Percentiles rank a stretch among this genome's conserved stretches.
Conservation (phyloP, 2,888 invertebrate genomes). For the Cephus spinipes region DNA sequence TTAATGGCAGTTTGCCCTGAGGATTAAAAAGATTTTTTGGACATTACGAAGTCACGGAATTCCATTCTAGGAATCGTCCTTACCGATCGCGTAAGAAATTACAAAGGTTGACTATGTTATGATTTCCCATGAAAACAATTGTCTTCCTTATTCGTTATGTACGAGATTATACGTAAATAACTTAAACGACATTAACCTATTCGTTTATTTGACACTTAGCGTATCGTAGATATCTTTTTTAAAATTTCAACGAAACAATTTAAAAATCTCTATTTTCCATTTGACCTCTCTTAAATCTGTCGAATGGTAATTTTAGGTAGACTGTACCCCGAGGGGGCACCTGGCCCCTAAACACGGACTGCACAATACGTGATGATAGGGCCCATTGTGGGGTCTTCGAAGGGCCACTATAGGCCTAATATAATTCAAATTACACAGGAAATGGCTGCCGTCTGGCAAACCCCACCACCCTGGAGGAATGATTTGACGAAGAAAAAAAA, state of each 20-base stretch:
- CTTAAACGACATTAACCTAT: background rate
- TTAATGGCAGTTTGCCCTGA: background rate
- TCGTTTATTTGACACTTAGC: background rate
- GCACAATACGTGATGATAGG: slow-evolving; percentile 21
- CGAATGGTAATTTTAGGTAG: background rate
- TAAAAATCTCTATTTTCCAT: background rate
- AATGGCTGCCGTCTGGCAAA: slow-evolving; percentile 21
- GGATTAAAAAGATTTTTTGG: background rate
- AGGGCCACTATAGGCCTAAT: slow-evolving; percentile 21
- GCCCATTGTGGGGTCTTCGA: slow-evolving; percentile 17
- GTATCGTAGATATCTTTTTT: background rate
- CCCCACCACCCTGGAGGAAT: slow-evolving; percentile 15
- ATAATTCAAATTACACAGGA: slow-evolving; percentile 28
- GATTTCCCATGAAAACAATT: background rate
- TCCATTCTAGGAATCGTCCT: background rate
- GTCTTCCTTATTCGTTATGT: background rate
- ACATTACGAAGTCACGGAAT: background rate
- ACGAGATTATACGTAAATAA: background rate
- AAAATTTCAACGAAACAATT: background rate
- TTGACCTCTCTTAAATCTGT: background rate
- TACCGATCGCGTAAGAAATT: background rate
- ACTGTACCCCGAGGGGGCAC: slow-evolving; percentile 18
- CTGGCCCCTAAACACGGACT: slow-evolving; percentile 23
- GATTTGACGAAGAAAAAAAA: background rate
- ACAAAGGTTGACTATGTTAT: background rate